Evolutionary conservation across 2,888 invertebrate species (phyloP), one percentile per base, ranked within the genome.

Genomic region (Euproctis similis): DNA sequence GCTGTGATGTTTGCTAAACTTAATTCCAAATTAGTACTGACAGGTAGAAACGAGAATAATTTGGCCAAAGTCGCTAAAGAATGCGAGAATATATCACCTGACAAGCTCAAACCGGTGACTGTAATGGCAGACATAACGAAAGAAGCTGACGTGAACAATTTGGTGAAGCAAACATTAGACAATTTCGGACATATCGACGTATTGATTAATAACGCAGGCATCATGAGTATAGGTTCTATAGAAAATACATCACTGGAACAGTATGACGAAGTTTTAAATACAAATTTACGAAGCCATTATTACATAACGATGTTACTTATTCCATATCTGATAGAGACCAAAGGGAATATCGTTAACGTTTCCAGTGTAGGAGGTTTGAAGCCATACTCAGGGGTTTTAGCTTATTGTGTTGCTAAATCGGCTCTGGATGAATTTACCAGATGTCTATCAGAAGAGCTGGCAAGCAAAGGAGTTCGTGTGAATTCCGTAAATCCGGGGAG

Each of bases 401-500:
- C 96, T 0, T 98, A 98, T 67, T 91, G 91, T 53, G 91, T 98
- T 87, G 95, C 96, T 4, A 98, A 98, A 84, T 87, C 95, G 20
- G 96, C 96, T 3, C 70, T 98, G 4, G 98, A 98, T 78, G 97
- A 98, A 63, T 91, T 98, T 47, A 98, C 98, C 0, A 88, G 92
- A 60, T 96, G 96, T 64, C 86, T 91, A 2, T 96, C 98, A 4
- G 71, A 98, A 12, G 97, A 95, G 57, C 73, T 95, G 31, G 94
- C 90, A 12, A 54, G 86, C 0, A 92, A 92, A 62, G 89, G 90
- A 41, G 93, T 97, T 0, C 86, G 97, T 16, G 95, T 95, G 0
- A 97, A 97, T 69, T 88, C 92, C 28, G 95, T 97, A 0, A 96
- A 96, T 73, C 97, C 97, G 18, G 98, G 97, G 8, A 96, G 97